phyloP scores from a whole-genome alignment of 2,113 vertebrate genomes.

The Lepisosteus oculatus region DNA sequence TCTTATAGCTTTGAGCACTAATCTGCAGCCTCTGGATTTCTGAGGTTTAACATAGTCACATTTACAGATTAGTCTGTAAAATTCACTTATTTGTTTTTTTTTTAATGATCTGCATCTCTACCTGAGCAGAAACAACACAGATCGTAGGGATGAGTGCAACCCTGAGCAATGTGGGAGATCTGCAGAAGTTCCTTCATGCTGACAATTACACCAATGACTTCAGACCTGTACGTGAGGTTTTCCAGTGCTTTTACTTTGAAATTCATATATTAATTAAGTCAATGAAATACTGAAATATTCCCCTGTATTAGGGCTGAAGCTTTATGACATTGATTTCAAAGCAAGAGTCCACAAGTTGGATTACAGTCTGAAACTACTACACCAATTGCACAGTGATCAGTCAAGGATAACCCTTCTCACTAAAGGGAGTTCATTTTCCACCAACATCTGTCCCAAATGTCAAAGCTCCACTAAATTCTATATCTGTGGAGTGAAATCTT shows the following conservation, averaged over 20 bases:
- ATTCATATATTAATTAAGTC: background rate
- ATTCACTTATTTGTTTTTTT: background rate
- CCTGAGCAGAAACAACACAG: slow-evolving; percentile 74
- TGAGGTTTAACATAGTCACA: no score
- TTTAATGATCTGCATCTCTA: slow-evolving; percentile 3
- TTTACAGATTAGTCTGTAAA: no score
- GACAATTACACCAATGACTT: slow-evolving; percentile 85
- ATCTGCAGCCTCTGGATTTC: no score
- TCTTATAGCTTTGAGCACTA: no score
- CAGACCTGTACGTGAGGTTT: slow-evolving; percentile 76
- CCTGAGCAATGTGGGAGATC: slow-evolving; percentile 81
- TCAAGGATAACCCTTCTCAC: no score
- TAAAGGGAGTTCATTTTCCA: no score
- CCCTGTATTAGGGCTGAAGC: no score
- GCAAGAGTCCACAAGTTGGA: background rate
- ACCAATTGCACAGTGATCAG: background rate
- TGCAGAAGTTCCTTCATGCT: slow-evolving; percentile 85
- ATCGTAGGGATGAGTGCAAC: slow-evolving; percentile 97
- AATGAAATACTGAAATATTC: background rate
- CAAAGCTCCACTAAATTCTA: no score
- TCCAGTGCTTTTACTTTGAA: background rate
- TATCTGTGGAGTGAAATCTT: no score
- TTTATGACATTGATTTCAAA: no score
- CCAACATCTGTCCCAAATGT: no score
- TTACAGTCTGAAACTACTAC: background rate